Conservation (phyloP, 2,888 invertebrate genomes). For the Julus scandinavius region DNA sequence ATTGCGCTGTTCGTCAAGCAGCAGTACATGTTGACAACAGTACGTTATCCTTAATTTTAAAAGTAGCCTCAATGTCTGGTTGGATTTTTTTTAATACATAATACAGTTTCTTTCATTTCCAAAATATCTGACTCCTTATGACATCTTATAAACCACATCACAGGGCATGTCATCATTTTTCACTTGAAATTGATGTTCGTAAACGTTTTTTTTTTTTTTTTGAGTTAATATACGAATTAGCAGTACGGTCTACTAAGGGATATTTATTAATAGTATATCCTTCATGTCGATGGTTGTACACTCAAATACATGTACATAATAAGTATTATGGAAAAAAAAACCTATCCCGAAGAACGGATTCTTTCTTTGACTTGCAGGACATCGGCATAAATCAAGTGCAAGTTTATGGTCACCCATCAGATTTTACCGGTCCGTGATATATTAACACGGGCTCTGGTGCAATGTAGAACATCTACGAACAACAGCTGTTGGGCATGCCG, state of each 20-base stretch:
- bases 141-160: not conserved
- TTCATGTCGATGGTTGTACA: not conserved
- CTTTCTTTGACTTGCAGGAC: not conserved
- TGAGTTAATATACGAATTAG: not conserved
- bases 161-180: not conserved
- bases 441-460: not conserved
- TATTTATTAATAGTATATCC: not conserved
- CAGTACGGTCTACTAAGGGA: not conserved
- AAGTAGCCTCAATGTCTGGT: not conserved
- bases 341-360: not conserved
- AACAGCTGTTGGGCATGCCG: constrained; percentile 26
- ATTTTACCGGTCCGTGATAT: not conserved
- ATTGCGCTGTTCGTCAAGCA: constrained; percentile 12
- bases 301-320: not conserved
- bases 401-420: constrained; percentile 39
- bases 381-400: not conserved
- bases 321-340: not conserved
- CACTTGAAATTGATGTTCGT: not conserved
- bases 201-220: not conserved
- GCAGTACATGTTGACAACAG: not conserved
- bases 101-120: not conserved
- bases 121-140: not conserved
- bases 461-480: not conserved
- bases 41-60: constrained; percentile 1
- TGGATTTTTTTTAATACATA: not conserved